Conservation (phyloP, 2,888 invertebrate genomes). For the Boloria euphrosyne region DNA sequence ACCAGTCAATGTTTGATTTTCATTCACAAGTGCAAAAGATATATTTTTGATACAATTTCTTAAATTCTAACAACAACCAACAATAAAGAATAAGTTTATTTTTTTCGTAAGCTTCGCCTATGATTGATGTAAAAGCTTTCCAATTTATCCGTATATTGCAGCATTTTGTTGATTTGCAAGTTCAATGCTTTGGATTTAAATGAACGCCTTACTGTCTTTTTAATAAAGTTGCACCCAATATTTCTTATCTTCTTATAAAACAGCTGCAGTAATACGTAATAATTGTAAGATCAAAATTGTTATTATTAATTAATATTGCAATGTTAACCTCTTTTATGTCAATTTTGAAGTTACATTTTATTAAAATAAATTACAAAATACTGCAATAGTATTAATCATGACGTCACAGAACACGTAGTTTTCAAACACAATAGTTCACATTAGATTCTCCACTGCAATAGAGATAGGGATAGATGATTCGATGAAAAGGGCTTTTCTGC, state of each 20-base stretch:
- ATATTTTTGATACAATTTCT: constrained; percentile 37
- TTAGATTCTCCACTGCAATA: constrained; percentile 70
- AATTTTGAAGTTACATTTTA: neutral
- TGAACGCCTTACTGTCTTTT: neutral
- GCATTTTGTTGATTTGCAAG: neutral
- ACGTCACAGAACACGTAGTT: constrained; percentile 55
- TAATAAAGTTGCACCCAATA: neutral
- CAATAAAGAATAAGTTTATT: constrained; percentile 1
- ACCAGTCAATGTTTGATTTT: constrained; percentile 1
- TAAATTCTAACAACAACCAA: constrained; percentile 9
- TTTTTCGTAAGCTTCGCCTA: constrained; percentile 32
- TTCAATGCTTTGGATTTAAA: constrained; percentile 5
- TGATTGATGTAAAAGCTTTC: neutral
- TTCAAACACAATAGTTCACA: constrained; percentile 61
- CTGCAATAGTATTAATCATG: constrained; percentile 30
- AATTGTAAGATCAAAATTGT: constrained; percentile 35
- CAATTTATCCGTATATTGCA: neutral
- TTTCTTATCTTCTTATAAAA: constrained; percentile 28
- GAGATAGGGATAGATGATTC: constrained; percentile 50
- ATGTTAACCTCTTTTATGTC: no score
- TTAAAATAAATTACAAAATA: constrained; percentile 32
- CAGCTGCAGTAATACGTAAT: constrained; percentile 32
- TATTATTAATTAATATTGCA: no score
- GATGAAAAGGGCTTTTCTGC: constrained; percentile 36
- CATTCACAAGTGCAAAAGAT: constrained; percentile 29